These are phyloP conservation scores for Trigoniulus corallinus DNA, from an alignment of 1,140 invertebrate species.

Conservation along the genomic window DNA sequence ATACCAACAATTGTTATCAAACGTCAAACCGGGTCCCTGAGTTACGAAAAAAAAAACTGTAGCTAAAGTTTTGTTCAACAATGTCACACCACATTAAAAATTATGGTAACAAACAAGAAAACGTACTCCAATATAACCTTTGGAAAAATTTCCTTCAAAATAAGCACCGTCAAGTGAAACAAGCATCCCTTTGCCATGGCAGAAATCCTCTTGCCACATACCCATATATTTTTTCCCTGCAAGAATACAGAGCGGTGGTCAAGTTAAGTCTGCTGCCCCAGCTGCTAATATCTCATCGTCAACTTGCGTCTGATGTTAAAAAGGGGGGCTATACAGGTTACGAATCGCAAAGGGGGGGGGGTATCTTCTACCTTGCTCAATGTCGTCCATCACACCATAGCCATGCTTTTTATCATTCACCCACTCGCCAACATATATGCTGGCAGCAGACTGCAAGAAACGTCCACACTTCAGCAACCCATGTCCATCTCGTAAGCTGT, in stretches of 20 bases:
- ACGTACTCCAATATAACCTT: slow-evolving; percentile 53
- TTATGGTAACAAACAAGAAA: slow-evolving; percentile 7
- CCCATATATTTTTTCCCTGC: slow-evolving; percentile 75
- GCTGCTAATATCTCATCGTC: too few species aligned
- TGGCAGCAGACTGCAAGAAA: slow-evolving; percentile 51
- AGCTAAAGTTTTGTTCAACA: too few species aligned
- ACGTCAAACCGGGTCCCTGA: slow-evolving; percentile 61
- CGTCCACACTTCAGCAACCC: slow-evolving; percentile 62
- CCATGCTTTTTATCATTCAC: slow-evolving; percentile 51
- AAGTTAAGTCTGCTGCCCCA: too few species aligned
- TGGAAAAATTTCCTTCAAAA: slow-evolving; percentile 67
- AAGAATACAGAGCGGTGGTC: slow-evolving; percentile 11
- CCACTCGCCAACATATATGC: slow-evolving; percentile 75
- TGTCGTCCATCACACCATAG: slow-evolving; percentile 74
- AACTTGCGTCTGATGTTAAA: too few species aligned
- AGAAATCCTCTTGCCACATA: slow-evolving; percentile 62
- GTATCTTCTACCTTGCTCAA: slow-evolving; percentile 34
- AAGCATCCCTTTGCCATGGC: slow-evolving; percentile 60
- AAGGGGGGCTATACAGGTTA: too few species aligned
- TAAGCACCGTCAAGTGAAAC: slow-evolving; percentile 78
- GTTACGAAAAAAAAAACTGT: too few species aligned
- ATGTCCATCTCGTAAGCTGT: slow-evolving; percentile 63
- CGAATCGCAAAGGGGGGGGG: too few species aligned
- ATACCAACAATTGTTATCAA: slow-evolving; percentile 73
- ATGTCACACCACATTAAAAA: background rate